Evolutionary conservation across 1,140 invertebrate species (phyloP).

Genomic region (Polypedilum vanderplanki): DNA sequence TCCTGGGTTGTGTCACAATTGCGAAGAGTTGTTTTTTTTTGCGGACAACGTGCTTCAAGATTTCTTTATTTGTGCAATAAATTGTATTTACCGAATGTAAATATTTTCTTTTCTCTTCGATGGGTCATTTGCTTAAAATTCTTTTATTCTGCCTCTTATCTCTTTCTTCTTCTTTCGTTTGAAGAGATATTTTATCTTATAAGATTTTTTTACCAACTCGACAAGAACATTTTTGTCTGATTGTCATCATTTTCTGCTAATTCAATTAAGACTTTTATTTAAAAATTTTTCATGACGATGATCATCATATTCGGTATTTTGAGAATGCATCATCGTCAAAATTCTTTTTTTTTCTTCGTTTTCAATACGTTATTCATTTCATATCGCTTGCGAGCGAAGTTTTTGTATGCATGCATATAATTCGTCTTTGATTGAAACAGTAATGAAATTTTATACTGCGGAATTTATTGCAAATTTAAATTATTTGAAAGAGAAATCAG

Average conservation of each 20-base stretch:
- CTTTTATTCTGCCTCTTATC: background rate
- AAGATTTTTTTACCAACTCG: background rate
- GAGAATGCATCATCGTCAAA: background rate
- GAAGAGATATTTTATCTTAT: background rate
- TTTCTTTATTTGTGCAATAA: constrained; percentile 5
- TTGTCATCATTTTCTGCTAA: constrained; percentile 1
- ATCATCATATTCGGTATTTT: background rate
- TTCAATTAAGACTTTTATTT: constrained; percentile 15
- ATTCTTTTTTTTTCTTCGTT: background rate
- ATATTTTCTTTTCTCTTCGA: background rate
- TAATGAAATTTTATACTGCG: constrained; percentile 33
- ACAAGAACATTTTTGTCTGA: background rate
- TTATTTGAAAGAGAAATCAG: constrained; percentile 31
- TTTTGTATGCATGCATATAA: background rate
- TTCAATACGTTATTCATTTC: background rate
- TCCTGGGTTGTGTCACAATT: constrained; percentile 6
- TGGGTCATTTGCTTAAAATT: background rate
- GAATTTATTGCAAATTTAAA: constrained; percentile 30
- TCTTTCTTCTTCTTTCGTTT: background rate
- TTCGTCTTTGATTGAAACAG: background rate
- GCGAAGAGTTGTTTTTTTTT: background rate
- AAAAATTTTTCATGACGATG: background rate
- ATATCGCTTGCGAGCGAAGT: too few species aligned
- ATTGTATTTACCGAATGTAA: constrained; percentile 19
- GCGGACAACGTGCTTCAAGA: background rate